Conservation (phyloP, 2,113 vertebrate genomes). For the Eonycteris spelaea region DNA sequence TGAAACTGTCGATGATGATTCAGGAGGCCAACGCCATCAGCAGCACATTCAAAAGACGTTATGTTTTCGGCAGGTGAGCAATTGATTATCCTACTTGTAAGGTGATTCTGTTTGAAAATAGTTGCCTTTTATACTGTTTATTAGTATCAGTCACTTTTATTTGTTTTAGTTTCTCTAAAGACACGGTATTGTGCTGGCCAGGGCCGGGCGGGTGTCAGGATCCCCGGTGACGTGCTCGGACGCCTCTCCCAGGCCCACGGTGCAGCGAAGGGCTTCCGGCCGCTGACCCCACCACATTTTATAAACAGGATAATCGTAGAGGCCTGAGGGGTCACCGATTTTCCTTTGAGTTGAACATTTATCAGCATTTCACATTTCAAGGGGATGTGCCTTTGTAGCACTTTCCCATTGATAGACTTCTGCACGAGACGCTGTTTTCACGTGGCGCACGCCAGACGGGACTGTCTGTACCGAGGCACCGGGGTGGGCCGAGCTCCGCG, state of each 20-base stretch:
- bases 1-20: conserved; percentile 96
- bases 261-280: background rate
- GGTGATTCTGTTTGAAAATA: background rate
- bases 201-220: background rate
- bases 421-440: background rate
- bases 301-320: background rate
- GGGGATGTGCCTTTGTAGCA: background rate
- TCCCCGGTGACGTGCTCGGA: background rate
- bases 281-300: background rate
- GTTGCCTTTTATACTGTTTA: background rate
- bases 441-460: background rate
- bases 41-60: conserved; percentile 85
- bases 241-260: background rate
- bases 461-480: background rate
- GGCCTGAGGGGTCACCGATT: background rate
- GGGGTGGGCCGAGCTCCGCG: no score
- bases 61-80: conserved; percentile 90
- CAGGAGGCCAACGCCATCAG: conserved; percentile 95
- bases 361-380: background rate
- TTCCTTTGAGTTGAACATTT: background rate
- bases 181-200: background rate
- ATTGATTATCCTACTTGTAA: background rate
- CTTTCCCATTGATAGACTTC: background rate
- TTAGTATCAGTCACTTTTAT: no score
- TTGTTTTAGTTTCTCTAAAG: background rate